phyloP scores from a whole-genome alignment of 2,888 invertebrate genomes.

The Ceraclea dissimilis region DNA sequence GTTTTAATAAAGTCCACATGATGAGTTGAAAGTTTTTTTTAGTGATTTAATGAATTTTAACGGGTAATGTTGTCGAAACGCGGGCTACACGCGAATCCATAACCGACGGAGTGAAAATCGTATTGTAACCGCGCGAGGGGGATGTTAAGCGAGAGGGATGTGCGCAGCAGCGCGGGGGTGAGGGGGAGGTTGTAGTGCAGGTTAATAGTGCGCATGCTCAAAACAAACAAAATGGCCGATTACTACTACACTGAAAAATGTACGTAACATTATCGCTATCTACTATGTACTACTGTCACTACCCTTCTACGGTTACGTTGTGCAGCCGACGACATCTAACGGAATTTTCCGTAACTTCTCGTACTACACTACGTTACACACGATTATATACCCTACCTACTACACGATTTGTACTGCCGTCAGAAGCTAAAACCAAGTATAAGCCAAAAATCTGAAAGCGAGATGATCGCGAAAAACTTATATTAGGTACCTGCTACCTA shows the following conservation, averaged over 20 bases:
- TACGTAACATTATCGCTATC: not conserved
- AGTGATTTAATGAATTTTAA: not conserved
- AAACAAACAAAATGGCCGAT: not conserved
- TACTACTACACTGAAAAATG: not conserved
- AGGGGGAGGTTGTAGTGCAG: not conserved
- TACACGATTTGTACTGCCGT: too few species aligned
- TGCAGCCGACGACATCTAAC: not conserved
- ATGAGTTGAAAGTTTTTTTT: too few species aligned
- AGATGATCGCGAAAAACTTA: too few species aligned
- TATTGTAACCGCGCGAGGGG: not conserved
- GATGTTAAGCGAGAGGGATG: not conserved
- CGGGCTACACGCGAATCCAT: not conserved
- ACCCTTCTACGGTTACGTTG: not conserved
- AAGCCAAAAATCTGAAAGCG: too few species aligned
- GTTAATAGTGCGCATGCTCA: not conserved
- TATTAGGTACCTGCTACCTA: too few species aligned
- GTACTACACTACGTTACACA: too few species aligned
- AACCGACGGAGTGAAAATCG: not conserved
- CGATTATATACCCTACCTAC: too few species aligned
- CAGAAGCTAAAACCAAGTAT: too few species aligned
- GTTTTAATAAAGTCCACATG: too few species aligned
- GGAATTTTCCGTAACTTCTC: not conserved
- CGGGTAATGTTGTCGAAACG: not conserved
- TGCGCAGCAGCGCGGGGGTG: not conserved
- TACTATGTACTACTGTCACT: not conserved